A percentile compares a stretch with the other conserved stretches of the same genome.
Conservation (phyloP, 2,888 invertebrate species). For the Cyrtodaria siliqua region DNA sequence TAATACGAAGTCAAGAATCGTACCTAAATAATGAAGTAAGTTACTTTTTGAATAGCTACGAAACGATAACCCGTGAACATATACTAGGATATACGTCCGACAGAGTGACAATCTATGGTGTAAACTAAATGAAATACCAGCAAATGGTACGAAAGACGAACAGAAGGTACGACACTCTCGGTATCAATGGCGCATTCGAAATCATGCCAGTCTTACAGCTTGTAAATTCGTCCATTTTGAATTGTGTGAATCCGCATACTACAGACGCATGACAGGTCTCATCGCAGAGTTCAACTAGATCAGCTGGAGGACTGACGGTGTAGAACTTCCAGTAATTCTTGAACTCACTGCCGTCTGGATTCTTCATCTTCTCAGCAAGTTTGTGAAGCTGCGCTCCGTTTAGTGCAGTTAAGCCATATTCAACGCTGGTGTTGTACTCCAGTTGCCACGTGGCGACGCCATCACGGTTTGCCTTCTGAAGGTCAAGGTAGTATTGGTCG, state of each 20-base stretch:
- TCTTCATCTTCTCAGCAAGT: slow-evolving; percentile 85
- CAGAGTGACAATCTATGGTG: no score
- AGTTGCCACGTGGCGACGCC: slow-evolving; percentile 93
- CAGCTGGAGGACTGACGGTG: slow-evolving; percentile 54
- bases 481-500: slow-evolving; percentile 95
- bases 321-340: slow-evolving; percentile 55
- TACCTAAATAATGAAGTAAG: no score
- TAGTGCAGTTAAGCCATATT: slow-evolving; percentile 92
- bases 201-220: slow-evolving; percentile 28
- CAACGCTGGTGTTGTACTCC: slow-evolving; percentile 93
- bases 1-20: no score
- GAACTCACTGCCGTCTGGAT: slow-evolving; percentile 34
- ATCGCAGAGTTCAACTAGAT: slow-evolving; percentile 43
- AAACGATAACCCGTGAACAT: no score
- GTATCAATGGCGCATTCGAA: no score
- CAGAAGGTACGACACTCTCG: no score
- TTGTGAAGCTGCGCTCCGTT: slow-evolving; percentile 93
- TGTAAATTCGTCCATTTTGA: slow-evolving; percentile 30
- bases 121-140: no score
- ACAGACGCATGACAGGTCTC: slow-evolving; percentile 55
- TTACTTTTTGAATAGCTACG: no score
- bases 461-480: slow-evolving; percentile 88
- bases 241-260: slow-evolving; percentile 55
- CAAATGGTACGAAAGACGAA: no score
- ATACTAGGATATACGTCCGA: no score